A percentile compares a stretch with the other conserved stretches of the same genome.
Conservation (phyloP, 2,888 invertebrate species). For the Noctua janthe region DNA sequence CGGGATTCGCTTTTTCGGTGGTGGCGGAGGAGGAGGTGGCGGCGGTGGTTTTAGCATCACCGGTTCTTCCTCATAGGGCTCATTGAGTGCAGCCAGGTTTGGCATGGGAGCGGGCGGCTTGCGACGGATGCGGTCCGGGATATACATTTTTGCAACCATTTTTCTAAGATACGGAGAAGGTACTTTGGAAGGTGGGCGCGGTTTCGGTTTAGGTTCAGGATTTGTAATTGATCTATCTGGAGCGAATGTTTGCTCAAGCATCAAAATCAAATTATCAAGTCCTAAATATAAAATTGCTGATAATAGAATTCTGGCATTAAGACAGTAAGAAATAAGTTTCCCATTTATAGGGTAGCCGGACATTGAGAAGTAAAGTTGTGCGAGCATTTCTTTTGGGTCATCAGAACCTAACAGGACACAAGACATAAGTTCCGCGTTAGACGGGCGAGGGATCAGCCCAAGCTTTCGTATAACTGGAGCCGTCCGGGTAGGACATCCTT, state of each 20-base stretch:
- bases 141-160: slow-evolving; percentile 77
- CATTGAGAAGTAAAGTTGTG: slow-evolving; percentile 78
- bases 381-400: slow-evolving; percentile 84
- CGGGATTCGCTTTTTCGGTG: slow-evolving; percentile 81
- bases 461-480: slow-evolving; percentile 74
- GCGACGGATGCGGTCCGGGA: slow-evolving; percentile 71
- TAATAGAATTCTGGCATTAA: slow-evolving; percentile 82
- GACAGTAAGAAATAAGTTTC: slow-evolving; percentile 75
- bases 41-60: slow-evolving; percentile 75
- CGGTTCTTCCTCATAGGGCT: slow-evolving; percentile 81
- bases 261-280: slow-evolving; percentile 74
- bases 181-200: slow-evolving; percentile 68
- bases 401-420: slow-evolving; percentile 78
- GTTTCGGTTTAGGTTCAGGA: slow-evolving; percentile 69
- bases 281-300: slow-evolving; percentile 84
- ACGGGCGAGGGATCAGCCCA: slow-evolving; percentile 80
- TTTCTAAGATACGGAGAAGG: slow-evolving; percentile 83
- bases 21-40: slow-evolving; percentile 81
- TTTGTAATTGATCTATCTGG: slow-evolving; percentile 68
- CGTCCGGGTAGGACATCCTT: slow-evolving; percentile 79
- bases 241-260: slow-evolving; percentile 78
- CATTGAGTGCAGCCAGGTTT: slow-evolving; percentile 80
- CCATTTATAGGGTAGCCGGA: slow-evolving; percentile 80
- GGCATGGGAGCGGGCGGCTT: slow-evolving; percentile 79
- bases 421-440: slow-evolving; percentile 76